phyloP scores from a whole-genome alignment of 1,140 invertebrate species.

The Wiebesia pumilae region DNA sequence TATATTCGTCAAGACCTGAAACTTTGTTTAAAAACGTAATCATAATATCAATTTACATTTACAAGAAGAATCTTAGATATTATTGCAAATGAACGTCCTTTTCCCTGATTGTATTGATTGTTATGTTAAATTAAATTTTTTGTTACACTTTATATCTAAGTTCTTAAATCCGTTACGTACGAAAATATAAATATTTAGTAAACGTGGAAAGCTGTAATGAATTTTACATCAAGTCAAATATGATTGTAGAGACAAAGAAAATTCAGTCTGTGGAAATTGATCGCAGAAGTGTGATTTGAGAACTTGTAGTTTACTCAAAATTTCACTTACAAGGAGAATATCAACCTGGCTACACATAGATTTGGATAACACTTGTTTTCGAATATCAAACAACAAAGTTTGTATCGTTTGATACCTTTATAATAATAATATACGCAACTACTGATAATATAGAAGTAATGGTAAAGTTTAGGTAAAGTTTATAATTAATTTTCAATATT shows the following conservation, averaged over 20 bases:
- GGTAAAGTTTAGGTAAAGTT: too few relatives aligned
- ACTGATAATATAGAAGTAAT: not conserved
- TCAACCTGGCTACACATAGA: not conserved
- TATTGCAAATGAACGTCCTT: too few relatives aligned
- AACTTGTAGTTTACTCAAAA: conserved; percentile 4
- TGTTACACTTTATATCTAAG: too few relatives aligned
- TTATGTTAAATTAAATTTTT: too few relatives aligned
- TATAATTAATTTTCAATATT: too few relatives aligned
- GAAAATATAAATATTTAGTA: too few relatives aligned
- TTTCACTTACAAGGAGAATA: not conserved
- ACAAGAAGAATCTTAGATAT: too few relatives aligned
- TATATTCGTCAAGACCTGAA: too few relatives aligned
- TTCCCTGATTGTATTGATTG: too few relatives aligned
- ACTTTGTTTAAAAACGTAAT: too few relatives aligned
- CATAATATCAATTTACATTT: too few relatives aligned
- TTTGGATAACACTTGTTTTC: not conserved
- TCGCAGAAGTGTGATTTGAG: not conserved
- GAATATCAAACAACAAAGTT: not conserved
- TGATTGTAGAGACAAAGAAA: not conserved
- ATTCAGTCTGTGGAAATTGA: conserved; percentile 2
- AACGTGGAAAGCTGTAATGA: not conserved
- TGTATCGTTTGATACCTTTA: not conserved
- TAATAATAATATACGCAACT: not conserved
- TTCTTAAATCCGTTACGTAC: too few relatives aligned
- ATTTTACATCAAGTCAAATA: not conserved